Base-by-base conservation (phyloP, 2,888 invertebrate genomes). In the Thelaira solivaga region DNA sequence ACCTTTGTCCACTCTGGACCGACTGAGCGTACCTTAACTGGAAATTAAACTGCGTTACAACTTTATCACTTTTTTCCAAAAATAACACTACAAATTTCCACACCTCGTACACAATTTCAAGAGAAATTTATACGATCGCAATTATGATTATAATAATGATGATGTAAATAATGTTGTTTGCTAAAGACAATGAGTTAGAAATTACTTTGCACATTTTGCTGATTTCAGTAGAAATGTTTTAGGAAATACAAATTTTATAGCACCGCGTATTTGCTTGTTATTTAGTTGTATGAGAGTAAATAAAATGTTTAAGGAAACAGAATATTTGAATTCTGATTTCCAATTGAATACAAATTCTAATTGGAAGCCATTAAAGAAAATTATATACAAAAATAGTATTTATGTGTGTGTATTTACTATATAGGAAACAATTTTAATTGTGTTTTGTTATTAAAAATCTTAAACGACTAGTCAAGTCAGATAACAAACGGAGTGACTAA, bases 191-290 rank as follows among this genome's bases (percentile, higher is more conserved):
- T 39, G 51, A 51, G 24, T 16, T 47, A 11, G 11, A 41, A 31
- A 8, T 31, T 31, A 11, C 43, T 53, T 53, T 34, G 16, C 16
- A 16, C 43, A 65, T 43, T 51, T 64, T 20, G 13, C 10, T 49
- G 16, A 43, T 61, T 71, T 71, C 51, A 41, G 18, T 59, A 45
- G 20, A 68, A 68, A 68, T 29, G 16, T 51, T 29, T 61, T 47
- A 71, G 61, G 69, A 71, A 71, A 51, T 51, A 31, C 16, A 34
- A 6, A 43, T 31, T 43, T 7, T 34, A n/a, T 13, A 13, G n/a
- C 22, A 39, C 22, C 3, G 5, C 36, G 3, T 2, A n/a, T n/a
- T n/a, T n/a, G n/a, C n/a, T n/a, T n/a, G n/a, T n/a, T n/a, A n/a
- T n/a, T n/a, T n/a, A n/a, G n/a, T n/a, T n/a, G n/a, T n/a, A n/a